phyloP scores from a whole-genome alignment of 2,797 vertebrate species.

The Tragelaphus oryx region DNA sequence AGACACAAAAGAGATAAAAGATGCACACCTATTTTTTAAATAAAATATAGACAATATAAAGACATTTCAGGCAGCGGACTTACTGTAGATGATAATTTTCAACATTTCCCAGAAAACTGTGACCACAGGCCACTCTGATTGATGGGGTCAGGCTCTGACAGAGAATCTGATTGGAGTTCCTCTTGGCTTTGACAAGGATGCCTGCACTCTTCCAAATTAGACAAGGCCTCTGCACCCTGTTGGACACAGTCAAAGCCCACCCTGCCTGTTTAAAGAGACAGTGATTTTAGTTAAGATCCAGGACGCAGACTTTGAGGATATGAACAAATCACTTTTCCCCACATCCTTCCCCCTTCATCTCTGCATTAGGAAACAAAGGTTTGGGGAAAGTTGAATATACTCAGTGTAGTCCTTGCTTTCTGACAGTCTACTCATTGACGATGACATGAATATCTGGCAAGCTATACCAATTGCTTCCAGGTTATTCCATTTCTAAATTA shows the following conservation, averaged over 20 bases:
- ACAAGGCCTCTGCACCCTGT: slow-evolving; percentile 47
- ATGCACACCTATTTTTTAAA: background rate
- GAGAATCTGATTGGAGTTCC: slow-evolving; percentile 46
- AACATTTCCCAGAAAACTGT: slow-evolving; percentile 63
- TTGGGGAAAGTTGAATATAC: background rate
- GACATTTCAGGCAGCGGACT: slow-evolving; percentile 58
- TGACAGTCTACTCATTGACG: background rate
- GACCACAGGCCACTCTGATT: slow-evolving; percentile 55
- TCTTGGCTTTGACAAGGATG: slow-evolving; percentile 48
- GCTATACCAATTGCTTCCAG: background rate
- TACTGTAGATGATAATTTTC: slow-evolving; percentile 58
- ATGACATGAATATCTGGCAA: background rate
- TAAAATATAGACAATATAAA: background rate
- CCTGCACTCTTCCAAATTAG: slow-evolving; percentile 57
- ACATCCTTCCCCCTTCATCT: background rate
- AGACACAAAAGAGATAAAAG: background rate
- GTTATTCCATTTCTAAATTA: background rate
- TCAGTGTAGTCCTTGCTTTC: background rate
- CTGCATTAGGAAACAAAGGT: background rate
- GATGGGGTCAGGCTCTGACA: slow-evolving; percentile 44
- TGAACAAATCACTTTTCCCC: background rate
- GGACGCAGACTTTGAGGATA: background rate
- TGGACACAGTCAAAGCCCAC: background rate
- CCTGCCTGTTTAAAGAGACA: background rate
- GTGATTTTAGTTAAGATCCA: background rate